A percentile compares a stretch with the other conserved stretches of the same genome.
Conservation (phyloP, 2,888 invertebrate species). For the Gymnocheta viridis region DNA sequence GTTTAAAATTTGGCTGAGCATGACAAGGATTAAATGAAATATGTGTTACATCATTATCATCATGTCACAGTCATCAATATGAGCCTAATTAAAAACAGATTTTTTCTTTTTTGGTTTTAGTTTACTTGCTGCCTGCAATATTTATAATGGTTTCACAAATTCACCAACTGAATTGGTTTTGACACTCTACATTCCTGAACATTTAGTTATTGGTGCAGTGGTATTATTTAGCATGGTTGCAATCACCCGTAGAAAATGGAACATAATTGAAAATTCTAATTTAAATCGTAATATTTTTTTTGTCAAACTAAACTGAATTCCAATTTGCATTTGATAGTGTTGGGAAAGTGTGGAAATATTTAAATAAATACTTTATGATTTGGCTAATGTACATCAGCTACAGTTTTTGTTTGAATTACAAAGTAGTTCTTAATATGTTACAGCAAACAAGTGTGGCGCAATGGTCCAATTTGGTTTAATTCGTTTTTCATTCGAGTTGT, state of each 20-base stretch:
- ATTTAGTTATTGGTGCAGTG: too few species aligned
- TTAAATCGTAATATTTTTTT: not conserved
- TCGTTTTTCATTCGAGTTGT: too few species aligned
- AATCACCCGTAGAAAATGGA: not conserved
- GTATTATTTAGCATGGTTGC: not conserved
- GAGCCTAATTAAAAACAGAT: slow-evolving; percentile 61
- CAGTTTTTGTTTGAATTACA: not conserved
- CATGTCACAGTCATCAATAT: slow-evolving; percentile 52
- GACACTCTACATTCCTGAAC: slow-evolving; percentile 10
- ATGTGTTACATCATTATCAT: slow-evolving; percentile 52
- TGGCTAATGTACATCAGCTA: too few species aligned
- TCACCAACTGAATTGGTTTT: slow-evolving; percentile 15
- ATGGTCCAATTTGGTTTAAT: too few species aligned
- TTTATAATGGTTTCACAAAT: slow-evolving; percentile 37
- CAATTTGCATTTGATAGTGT: not conserved
- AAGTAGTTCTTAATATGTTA: too few species aligned
- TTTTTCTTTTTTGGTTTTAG: slow-evolving; percentile 47
- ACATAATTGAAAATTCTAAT: not conserved
- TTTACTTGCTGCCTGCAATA: slow-evolving; percentile 26
- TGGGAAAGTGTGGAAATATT: not conserved
- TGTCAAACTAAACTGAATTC: not conserved
- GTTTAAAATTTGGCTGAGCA: slow-evolving; percentile 39
- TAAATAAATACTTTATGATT: too few species aligned
- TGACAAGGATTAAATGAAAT: slow-evolving; percentile 43
- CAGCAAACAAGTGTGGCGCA: too few species aligned